phyloP scores from a whole-genome alignment of 2,113 vertebrate species.

The Prietella phreatophila region DNA sequence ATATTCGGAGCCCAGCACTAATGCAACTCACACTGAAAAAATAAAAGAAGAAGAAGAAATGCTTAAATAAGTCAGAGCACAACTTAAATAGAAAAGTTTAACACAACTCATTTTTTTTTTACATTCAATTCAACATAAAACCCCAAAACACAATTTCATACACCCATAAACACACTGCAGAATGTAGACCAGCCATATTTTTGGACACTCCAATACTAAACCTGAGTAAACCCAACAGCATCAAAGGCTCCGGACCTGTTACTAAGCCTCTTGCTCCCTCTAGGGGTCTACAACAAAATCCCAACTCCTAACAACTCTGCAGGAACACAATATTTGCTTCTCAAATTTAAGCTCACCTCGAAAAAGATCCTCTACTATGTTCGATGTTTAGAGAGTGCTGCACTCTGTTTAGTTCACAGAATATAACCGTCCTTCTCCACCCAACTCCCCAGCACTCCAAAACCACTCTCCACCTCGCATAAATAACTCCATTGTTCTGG shows the following conservation, averaged over 20 bases:
- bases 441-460: conserved; percentile 23
- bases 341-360: conserved; percentile 39
- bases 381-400: conserved; percentile 33
- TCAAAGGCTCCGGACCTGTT: not conserved
- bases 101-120: not conserved
- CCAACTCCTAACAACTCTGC: not conserved
- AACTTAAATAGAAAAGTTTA: not conserved
- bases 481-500: conserved; percentile 43
- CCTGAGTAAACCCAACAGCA: not conserved
- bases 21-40: not conserved
- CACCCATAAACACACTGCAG: not conserved
- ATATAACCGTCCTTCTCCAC: conserved; percentile 39
- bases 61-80: not conserved
- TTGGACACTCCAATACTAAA: not conserved
- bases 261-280: conserved; percentile 53
- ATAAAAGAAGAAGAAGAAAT: too few species aligned
- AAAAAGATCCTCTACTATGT: conserved; percentile 22
- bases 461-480: conserved; percentile 41
- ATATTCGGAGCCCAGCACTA: conserved; percentile 17
- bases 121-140: not conserved
- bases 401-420: conserved; percentile 29
- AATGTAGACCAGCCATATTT: not conserved
- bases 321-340: not conserved
- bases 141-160: conserved; percentile 9
- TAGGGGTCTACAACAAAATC: conserved; percentile 36